phyloP scores from a whole-genome alignment of 2,888 invertebrate species.

The Tenthredo livida region DNA sequence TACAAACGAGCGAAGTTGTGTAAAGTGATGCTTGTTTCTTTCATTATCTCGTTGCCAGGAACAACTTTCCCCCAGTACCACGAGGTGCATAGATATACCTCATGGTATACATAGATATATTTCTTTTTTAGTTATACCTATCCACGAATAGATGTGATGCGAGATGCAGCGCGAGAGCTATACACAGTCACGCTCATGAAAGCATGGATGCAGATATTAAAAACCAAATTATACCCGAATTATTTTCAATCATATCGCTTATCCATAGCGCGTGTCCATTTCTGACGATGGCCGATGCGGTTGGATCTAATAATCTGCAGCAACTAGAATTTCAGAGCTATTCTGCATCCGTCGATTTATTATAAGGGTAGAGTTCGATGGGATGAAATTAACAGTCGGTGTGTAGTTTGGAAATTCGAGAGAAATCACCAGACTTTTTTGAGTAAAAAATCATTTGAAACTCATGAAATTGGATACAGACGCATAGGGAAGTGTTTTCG shows the following conservation, averaged over 20 bases:
- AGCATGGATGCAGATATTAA: not conserved
- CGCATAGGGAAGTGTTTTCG: not conserved
- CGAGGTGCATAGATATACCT: not conserved
- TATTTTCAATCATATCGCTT: not conserved
- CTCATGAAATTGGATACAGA: not conserved
- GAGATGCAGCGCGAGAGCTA: not conserved
- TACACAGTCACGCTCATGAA: not conserved
- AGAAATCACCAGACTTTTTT: not conserved
- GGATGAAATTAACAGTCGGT: not conserved
- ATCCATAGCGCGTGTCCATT: not conserved
- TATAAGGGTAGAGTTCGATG: not conserved
- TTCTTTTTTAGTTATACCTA: not conserved
- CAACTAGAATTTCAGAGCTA: conserved; percentile 4
- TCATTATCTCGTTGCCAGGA: conserved; percentile 66
- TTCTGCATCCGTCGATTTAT: not conserved
- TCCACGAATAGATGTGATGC: not conserved
- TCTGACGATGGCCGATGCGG: not conserved
- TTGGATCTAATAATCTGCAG: conserved; percentile 11
- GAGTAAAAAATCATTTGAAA: not conserved
- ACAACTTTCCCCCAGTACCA: conserved; percentile 40
- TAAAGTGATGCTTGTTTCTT: conserved; percentile 66
- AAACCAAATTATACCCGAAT: not conserved
- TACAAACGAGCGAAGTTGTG: conserved; percentile 73
- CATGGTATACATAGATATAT: not conserved
- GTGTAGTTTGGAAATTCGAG: not conserved